These are phyloP conservation scores for Loriculus beryllinus DNA, from an alignment of 2,797 vertebrate species.

Conservation along the genomic window DNA sequence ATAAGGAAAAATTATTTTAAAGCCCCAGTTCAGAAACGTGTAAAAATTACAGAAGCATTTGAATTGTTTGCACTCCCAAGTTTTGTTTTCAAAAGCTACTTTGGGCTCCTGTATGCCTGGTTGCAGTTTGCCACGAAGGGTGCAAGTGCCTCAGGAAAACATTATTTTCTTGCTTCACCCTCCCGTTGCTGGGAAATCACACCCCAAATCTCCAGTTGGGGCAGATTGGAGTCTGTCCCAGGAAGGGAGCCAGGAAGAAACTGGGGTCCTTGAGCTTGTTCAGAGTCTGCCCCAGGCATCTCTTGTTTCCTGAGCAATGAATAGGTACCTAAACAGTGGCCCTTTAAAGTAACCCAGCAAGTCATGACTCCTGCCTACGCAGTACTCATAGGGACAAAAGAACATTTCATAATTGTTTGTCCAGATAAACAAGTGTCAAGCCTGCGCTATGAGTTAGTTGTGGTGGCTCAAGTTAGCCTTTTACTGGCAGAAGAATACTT, in stretches of 20 bases:
- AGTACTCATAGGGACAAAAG: constrained; percentile 38
- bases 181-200: background rate
- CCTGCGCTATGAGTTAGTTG: constrained; percentile 21
- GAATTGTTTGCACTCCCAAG: background rate
- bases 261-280: background rate
- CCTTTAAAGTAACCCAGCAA: constrained; percentile 43
- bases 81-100: background rate
- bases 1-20: background rate
- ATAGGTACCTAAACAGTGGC: background rate
- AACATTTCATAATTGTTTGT: constrained; percentile 62
- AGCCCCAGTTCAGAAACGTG: background rate
- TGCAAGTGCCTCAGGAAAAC: background rate
- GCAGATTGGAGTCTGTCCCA: background rate
- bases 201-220: background rate
- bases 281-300: background rate
- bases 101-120: background rate
- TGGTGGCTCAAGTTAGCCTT: constrained; percentile 35
- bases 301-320: background rate
- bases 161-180: background rate
- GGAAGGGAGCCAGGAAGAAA: background rate
- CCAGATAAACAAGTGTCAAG: constrained; percentile 61
- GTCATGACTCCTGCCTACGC: background rate
- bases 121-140: background rate
- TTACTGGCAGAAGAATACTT: constrained; percentile 5
- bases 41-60: background rate